Conservation (phyloP, 2,113 vertebrate species). For the Dromas ardeola region DNA sequence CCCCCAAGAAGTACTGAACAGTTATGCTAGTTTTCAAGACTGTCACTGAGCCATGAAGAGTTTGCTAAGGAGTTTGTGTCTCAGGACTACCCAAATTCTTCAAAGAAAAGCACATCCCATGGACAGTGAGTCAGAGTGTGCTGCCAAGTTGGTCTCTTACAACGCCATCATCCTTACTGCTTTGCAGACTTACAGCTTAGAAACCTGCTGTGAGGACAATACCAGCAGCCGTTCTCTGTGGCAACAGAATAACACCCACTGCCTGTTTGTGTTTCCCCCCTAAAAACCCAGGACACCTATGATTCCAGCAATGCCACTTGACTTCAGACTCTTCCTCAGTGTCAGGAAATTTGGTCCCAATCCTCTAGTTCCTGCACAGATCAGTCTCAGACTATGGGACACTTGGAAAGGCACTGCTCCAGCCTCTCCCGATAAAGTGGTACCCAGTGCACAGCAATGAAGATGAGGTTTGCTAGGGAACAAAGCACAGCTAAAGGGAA, state of each 20-base stretch:
- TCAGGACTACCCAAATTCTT: not conserved
- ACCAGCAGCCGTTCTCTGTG: not conserved
- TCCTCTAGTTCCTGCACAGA: not conserved
- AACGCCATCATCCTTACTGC: rapidly evolving
- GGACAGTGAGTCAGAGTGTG: not conserved
- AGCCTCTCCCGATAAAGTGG: not conserved
- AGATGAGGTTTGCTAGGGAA: not conserved
- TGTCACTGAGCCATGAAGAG: not conserved
- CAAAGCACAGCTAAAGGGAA: not conserved
- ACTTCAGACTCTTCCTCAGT: not conserved
- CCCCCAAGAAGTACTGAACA: not conserved
- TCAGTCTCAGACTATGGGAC: not conserved
- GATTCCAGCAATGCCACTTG: not conserved
- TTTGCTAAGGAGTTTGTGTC: not conserved
- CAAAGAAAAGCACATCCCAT: not conserved
- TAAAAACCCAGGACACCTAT: not conserved
- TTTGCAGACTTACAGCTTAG: not conserved
- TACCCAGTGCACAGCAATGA: not conserved
- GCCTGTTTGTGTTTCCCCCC: not conserved
- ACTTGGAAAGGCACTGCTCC: not conserved
- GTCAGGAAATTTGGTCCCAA: not conserved
- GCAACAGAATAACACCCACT: not conserved
- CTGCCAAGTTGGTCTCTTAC: not conserved
- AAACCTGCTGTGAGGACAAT: not conserved
- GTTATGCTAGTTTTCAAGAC: not conserved